Evolutionary conservation across 2,888 invertebrate genomes (phyloP), one percentile per base, ranked within the genome.

Genomic region (Diaphora mendica): DNA sequence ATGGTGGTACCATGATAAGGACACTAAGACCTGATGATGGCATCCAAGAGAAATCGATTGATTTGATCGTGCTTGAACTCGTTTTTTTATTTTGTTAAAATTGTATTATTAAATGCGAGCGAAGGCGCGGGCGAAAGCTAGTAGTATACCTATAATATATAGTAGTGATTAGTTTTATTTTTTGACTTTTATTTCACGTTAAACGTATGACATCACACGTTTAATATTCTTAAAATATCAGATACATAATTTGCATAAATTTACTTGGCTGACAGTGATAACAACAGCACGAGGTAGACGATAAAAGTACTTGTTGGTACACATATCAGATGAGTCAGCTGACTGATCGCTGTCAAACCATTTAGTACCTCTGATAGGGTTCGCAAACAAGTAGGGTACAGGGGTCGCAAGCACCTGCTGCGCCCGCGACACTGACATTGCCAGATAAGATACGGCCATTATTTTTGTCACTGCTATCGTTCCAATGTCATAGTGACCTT

Each of bases 401-500:
- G 89, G 92, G 94, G 93, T 94, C 94, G 90, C 87, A 80, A 83
- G 88, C 93, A 95, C 95, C 94, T 94, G 93, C 90, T 91, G 95
- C 94, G 93, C 93, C 89, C 90, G 94, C 94, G 94, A 89, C 89
- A 81, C 88, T 94, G 94, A 95, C 95, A 93, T 94, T 95, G 94
- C 87, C 89, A 93, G 95, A 95, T 95, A 95, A 95, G 94, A 95
- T 94, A 94, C 89, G 90, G 91, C 92, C 94, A 94, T 95, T 95
- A 95, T 95, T 95, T 62, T 94, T 94, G 95, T 93, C 93, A 93
- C 89, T 88, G 91, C 89, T 94, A 93, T 94, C 93, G 88, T 89
- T 86, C 93, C 95, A 95, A 95, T 95, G 95, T 95, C 95, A 95
- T 93, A 94, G 92, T 95, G 94, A 95, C 95, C 95, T 95, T 93